Base-by-base conservation (phyloP, 2,797 vertebrate genomes). In the Hemibagrus guttatus region DNA sequence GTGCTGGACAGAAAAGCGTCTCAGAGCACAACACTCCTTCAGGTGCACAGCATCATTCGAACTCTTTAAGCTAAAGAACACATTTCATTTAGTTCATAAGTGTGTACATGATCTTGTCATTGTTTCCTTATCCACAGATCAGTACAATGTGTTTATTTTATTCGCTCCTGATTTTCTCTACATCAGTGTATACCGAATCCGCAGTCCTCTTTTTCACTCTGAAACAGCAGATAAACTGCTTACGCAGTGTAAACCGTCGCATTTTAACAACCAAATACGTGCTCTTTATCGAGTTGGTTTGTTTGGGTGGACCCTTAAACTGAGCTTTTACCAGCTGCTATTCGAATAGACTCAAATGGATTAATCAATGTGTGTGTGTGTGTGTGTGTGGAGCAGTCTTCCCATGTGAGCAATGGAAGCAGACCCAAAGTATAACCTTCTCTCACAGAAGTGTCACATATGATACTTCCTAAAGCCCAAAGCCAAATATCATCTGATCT, bases 401-500 rank as follows among this genome's bases (percentile, higher is more conserved):
- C 81, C 84, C 85, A 81, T 90, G 87, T 87, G 58, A 88, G 90
- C 86, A 84, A 90, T 91, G 91, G 89, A 92, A 85, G 91, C 87
- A 89, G 85, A 87, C 89, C 84, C 90, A 88, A 87, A 85, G 92
- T 90, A 90, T 94, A 94, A 94, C 93, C 94, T 94, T 94, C 93
- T 95, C 91, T 81, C 93, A 91, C 93, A 92, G 93, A 92, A 90
- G 92, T 93, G 93, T 93, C 81, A 87, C 93, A 96, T 93, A 90
- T 91, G 94, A 96, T 95, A 96, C 94, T 95, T 95, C 94, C 95
- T 95, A 93, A 94, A 91, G 91, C 92, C 88, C 89, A 92, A 87
- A 92, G 93, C 94, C 93, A 94, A 94, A 94, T 93, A 94, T 92
- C 92, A 96, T 90, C 91, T 56, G 92, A 95, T 94, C 94, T 92